phyloP scores from a whole-genome alignment of 2,797 vertebrate species.

The Eulemur mongoz region DNA sequence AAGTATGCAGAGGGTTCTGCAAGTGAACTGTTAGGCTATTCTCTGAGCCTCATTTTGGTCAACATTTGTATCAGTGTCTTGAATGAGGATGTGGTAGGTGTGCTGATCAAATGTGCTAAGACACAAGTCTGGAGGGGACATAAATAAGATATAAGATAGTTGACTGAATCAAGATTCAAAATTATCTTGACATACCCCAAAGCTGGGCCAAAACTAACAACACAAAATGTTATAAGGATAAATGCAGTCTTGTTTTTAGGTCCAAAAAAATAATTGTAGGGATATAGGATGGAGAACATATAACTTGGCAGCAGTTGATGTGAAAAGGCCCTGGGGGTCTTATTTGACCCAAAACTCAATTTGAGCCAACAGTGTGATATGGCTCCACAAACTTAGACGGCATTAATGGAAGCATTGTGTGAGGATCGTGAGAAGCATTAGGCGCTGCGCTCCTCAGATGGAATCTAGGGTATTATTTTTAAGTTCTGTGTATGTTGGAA shows the following conservation, averaged over 20 bases:
- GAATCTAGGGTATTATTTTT: neutral
- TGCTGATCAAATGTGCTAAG: neutral
- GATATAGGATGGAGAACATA: constrained; percentile 9
- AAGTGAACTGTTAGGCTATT: neutral
- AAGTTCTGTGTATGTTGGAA: constrained; percentile 40
- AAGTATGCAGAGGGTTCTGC: neutral
- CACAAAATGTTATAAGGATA: constrained; percentile 21
- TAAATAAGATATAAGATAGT: constrained; percentile 9
- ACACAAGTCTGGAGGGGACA: neutral
- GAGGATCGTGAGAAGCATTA: neutral
- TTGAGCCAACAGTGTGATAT: neutral
- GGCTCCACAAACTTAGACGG: neutral
- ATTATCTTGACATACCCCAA: constrained; percentile 24
- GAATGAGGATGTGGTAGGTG: neutral
- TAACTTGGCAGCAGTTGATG: constrained; percentile 49
- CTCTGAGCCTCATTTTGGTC: neutral
- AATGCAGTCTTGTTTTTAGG: constrained; percentile 43
- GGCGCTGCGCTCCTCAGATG: neutral
- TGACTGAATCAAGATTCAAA: constrained; percentile 59
- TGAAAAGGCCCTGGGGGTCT: constrained; percentile 38
- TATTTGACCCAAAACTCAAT: constrained; percentile 26
- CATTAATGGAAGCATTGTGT: neutral
- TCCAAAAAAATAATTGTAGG: constrained; percentile 49
- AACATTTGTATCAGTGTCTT: constrained; percentile 28
- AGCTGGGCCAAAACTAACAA: constrained; percentile 56